Conservation (phyloP, 2,113 vertebrate species). For the Rhinopithecus roxellana region DNA sequence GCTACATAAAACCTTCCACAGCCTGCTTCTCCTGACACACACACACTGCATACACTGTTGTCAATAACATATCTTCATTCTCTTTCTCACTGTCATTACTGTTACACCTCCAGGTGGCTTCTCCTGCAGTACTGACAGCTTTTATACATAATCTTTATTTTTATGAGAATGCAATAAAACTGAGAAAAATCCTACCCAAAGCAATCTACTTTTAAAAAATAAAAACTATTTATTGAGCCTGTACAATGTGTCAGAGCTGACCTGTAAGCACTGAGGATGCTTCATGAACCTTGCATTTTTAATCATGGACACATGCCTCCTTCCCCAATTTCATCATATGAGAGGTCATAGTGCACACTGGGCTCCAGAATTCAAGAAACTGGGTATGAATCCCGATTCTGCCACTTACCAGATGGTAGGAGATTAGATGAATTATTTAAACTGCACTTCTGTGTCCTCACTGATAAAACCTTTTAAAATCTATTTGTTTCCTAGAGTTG, state of each 20-base stretch:
- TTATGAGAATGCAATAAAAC: background rate
- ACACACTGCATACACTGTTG: background rate
- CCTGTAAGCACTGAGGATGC: background rate
- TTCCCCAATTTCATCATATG: background rate
- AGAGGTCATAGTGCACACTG: fast-evolving
- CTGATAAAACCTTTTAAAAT: background rate
- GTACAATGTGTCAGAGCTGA: background rate
- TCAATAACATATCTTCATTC: background rate
- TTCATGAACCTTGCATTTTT: background rate
- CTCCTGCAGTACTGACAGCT: slow-evolving; percentile 9
- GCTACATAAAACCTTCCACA: background rate
- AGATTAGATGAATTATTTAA: background rate
- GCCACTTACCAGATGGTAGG: background rate
- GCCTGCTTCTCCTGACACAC: background rate
- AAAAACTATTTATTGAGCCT: background rate
- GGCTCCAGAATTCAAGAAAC: background rate
- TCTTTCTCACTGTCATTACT: background rate
- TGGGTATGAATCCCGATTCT: background rate
- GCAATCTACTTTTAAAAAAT: background rate
- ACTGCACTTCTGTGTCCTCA: background rate
- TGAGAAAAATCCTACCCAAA: background rate
- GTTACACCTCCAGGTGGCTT: background rate
- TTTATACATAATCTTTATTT: background rate
- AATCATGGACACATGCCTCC: background rate
- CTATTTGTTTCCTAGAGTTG: background rate